Evolutionary conservation across 1,140 invertebrate species (phyloP).

Genomic region (Cepaea nemoralis): DNA sequence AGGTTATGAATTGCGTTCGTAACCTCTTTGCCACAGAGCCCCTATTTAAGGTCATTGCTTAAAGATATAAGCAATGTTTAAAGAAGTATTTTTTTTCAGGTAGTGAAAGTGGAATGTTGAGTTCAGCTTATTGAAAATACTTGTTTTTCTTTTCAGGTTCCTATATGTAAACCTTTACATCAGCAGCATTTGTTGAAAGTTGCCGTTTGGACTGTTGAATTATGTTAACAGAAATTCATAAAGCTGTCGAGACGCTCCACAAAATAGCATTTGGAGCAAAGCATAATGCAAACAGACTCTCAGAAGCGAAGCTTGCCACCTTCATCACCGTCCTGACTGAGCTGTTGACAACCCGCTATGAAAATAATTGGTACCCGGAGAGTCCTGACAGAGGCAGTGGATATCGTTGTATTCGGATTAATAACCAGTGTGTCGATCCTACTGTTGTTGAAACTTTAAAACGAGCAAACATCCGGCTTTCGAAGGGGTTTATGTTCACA

Average conservation of each 20-base stretch:
- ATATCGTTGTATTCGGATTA: slow-evolving; percentile 32
- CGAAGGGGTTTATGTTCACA: background rate
- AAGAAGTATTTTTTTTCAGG: too few relatives aligned
- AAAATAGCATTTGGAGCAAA: slow-evolving; percentile 36
- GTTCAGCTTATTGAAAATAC: too few relatives aligned
- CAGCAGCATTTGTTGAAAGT: background rate
- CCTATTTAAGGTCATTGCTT: too few relatives aligned
- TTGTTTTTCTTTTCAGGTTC: background rate
- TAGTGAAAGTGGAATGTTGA: too few relatives aligned
- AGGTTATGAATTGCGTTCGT: too few relatives aligned
- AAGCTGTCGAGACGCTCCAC: slow-evolving; percentile 40
- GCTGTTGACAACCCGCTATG: slow-evolving; percentile 17
- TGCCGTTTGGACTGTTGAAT: background rate
- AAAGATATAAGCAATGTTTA: too few relatives aligned
- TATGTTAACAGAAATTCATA: slow-evolving; percentile 33
- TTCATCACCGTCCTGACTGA: slow-evolving; percentile 35
- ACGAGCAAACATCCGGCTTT: background rate
- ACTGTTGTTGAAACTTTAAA: slow-evolving; percentile 27
- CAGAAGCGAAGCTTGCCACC: slow-evolving; percentile 20
- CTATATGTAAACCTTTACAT: background rate
- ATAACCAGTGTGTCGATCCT: slow-evolving; percentile 32
- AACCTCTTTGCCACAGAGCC: too few relatives aligned
- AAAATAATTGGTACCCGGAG: slow-evolving; percentile 36
- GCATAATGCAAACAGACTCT: slow-evolving; percentile 9
- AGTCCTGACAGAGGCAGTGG: slow-evolving; percentile 35